Evolutionary conservation across 2,113 vertebrate genomes (phyloP).

Genomic region (Verasper variegatus): DNA sequence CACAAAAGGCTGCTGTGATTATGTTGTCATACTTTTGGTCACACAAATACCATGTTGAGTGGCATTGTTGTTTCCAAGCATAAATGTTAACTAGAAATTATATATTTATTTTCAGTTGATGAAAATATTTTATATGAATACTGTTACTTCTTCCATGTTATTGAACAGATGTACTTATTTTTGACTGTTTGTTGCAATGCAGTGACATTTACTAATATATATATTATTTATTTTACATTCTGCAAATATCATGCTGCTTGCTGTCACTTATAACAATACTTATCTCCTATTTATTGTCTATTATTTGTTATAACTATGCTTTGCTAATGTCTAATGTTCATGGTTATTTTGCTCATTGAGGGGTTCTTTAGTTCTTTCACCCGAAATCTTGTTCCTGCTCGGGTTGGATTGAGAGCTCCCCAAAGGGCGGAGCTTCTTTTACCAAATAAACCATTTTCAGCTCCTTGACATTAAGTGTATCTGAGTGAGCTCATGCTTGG

Average conservation of each 20-base stretch:
- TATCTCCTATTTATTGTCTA: not conserved
- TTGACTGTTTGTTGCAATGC: no score
- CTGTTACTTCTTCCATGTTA: no score
- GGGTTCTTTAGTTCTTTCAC: not conserved
- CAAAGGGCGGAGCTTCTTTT: not conserved
- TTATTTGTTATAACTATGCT: no score
- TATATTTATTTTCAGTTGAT: no score
- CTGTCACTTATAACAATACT: no score
- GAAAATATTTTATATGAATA: no score
- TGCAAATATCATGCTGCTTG: no score
- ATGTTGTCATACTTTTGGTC: constrained; percentile 21
- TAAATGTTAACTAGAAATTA: no score
- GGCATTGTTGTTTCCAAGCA: not conserved
- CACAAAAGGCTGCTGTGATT: constrained; percentile 23
- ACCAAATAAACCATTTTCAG: not conserved
- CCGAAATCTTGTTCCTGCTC: no score
- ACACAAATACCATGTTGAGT: not conserved
- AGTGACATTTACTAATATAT: no score
- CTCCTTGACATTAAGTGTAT: constrained; percentile 2
- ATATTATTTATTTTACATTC: no score
- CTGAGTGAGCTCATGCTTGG: constrained; percentile 6
- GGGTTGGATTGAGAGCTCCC: not conserved
- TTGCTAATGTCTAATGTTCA: not conserved
- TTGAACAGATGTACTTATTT: no score
- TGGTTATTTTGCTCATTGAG: not conserved